These are phyloP conservation scores for Protophormia terraenovae DNA, from an alignment of 2,888 invertebrate genomes.

Conservation along the genomic window DNA sequence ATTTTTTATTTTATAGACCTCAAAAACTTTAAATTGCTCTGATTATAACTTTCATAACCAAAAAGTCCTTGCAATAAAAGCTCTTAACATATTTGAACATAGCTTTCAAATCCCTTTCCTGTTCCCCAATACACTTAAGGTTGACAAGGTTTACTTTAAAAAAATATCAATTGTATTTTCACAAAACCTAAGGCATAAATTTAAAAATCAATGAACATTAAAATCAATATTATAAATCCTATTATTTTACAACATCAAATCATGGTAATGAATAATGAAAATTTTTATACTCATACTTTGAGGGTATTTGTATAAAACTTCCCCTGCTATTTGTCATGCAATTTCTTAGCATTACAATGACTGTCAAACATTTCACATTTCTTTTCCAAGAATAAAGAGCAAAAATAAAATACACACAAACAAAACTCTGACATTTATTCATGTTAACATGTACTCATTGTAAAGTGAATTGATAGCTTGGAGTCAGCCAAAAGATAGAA, in stretches of 20 bases:
- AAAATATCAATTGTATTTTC: not conserved
- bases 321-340: conserved; percentile 44
- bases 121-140: not conserved
- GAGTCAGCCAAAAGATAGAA: conserved; percentile 5
- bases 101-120: not conserved
- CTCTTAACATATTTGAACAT: not conserved
- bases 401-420: conserved; percentile 8
- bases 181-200: not conserved
- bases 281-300: conserved; percentile 1
- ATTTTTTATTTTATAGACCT: too few relatives aligned
- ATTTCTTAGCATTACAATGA: conserved; percentile 32
- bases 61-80: too few relatives aligned
- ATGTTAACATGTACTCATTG: conserved; percentile 54
- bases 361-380: conserved; percentile 47
- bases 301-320: not conserved
- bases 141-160: conserved; percentile 13
- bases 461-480: conserved; percentile 44
- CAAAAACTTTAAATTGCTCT: too few relatives aligned
- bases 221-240: conserved; percentile 48
- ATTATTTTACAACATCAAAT: conserved; percentile 13
- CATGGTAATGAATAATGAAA: conserved; percentile 41
- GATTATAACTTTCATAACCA: too few relatives aligned
- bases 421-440: conserved; percentile 63
- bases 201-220: conserved; percentile 19
- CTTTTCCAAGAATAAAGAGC: not conserved